A percentile compares a stretch with the other conserved stretches of the same genome.
Conservation (phyloP, 2,797 vertebrate genomes). For the Florisuga fusca region DNA sequence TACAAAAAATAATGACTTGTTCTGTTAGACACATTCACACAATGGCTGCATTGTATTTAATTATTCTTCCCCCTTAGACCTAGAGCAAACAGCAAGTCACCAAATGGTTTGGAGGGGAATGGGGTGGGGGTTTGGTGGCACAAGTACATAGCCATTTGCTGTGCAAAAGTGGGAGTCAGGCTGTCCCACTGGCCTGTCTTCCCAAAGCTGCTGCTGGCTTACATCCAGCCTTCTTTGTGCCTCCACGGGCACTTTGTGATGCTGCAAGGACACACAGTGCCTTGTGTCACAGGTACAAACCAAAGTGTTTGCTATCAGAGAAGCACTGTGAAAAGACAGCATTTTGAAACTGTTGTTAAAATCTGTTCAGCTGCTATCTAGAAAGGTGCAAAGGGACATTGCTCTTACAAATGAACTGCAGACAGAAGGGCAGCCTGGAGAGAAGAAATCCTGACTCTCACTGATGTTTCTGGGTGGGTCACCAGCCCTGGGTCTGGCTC, state of each 20-base stretch:
- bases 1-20: background rate
- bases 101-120: background rate
- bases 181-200: background rate
- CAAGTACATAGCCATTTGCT: background rate
- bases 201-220: background rate
- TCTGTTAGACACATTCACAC: accelerated
- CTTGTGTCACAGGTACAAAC: background rate
- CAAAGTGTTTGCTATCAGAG: background rate
- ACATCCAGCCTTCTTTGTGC: background rate
- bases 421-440: background rate
- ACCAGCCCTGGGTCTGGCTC: background rate
- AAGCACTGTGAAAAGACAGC: background rate
- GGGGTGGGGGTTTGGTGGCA: background rate
- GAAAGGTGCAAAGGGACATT: background rate
- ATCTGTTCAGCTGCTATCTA: background rate
- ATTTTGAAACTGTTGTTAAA: background rate
- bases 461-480: slow-evolving; percentile 26
- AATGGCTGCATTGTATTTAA: accelerated
- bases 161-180: background rate
- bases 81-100: background rate
- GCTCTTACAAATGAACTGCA: background rate
- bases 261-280: accelerated
- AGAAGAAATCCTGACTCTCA: background rate
- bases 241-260: background rate
- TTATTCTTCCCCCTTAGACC: background rate